Conservation (phyloP, 2,113 vertebrate genomes). For the Callopanchax toddi region DNA sequence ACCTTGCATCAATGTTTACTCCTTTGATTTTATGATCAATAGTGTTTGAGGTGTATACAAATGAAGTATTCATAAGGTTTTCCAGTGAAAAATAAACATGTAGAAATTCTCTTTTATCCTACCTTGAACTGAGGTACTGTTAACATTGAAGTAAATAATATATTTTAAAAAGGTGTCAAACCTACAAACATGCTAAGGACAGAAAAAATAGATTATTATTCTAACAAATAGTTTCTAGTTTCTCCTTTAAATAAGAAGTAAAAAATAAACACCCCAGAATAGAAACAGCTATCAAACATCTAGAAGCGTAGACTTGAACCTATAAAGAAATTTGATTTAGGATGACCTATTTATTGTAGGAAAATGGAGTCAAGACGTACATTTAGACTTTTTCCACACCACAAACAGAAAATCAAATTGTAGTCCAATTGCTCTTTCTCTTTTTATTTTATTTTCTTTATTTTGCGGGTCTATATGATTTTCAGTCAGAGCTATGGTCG, state of each 20-base stretch:
- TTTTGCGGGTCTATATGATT: neutral
- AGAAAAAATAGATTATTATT: too few species aligned
- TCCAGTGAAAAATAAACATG: slow-evolving; percentile 20
- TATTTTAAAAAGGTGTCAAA: neutral
- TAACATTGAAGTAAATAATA: slow-evolving; percentile 7
- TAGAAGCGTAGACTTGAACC: too few species aligned
- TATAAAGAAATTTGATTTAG: too few species aligned
- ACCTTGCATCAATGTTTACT: slow-evolving; percentile 7
- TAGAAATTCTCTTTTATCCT: slow-evolving; percentile 24
- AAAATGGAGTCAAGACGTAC: neutral
- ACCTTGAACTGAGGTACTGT: slow-evolving; percentile 6
- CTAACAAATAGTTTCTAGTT: too few species aligned
- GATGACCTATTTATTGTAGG: neutral
- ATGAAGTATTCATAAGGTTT: slow-evolving; percentile 4
- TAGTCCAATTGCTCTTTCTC: neutral
- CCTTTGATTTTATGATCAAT: slow-evolving; percentile 23
- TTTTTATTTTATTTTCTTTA: neutral
- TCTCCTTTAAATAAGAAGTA: too few species aligned
- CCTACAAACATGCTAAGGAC: too few species aligned
- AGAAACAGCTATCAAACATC: too few species aligned
- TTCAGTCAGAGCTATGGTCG: slow-evolving; percentile 17
- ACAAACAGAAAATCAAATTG: neutral
- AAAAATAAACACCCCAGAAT: too few species aligned
- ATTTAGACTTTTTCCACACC: neutral
- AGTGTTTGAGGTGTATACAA: neutral